Evolutionary conservation across 2,113 vertebrate species (phyloP).

Genomic region (Bos taurus): DNA sequence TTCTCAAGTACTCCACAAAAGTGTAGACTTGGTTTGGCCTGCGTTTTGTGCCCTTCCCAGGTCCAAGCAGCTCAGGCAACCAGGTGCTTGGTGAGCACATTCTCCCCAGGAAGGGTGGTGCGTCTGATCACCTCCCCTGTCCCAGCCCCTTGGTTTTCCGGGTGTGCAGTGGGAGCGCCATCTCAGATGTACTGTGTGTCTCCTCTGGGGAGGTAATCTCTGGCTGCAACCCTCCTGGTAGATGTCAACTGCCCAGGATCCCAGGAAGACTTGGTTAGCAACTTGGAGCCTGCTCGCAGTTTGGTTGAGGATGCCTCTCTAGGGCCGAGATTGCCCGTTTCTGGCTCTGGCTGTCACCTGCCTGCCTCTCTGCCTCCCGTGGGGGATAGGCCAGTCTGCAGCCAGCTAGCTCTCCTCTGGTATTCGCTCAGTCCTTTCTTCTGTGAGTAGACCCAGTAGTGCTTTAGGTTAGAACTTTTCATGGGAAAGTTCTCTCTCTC

Average conservation of each 20-base stretch:
- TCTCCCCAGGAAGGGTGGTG: not conserved
- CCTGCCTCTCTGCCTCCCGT: rapidly evolving
- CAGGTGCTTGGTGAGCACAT: not conserved
- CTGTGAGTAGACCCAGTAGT: rapidly evolving
- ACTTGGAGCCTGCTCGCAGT: not conserved
- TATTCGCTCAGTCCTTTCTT: not conserved
- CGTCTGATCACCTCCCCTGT: not conserved
- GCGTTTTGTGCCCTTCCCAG: not conserved
- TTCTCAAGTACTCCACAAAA: not conserved
- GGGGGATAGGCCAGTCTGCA: rapidly evolving
- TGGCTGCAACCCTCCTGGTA: not conserved
- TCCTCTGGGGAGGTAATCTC: not conserved
- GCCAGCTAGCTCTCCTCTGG: not conserved
- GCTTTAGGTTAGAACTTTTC: not conserved
- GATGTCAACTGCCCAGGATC: not conserved
- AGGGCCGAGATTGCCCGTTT: not conserved
- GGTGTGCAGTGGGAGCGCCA: not conserved
- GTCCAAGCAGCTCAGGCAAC: not conserved
- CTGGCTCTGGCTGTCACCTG: not conserved
- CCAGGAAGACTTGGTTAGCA: not conserved
- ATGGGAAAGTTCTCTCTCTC: not conserved
- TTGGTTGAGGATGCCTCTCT: not conserved
- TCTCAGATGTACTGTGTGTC: not conserved
- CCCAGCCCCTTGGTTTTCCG: rapidly evolving
- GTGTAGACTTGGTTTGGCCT: not conserved